phyloP scores from a whole-genome alignment of 64 coral and sea anemone genomes.

The Dendrophyllia cribrosa region DNA sequence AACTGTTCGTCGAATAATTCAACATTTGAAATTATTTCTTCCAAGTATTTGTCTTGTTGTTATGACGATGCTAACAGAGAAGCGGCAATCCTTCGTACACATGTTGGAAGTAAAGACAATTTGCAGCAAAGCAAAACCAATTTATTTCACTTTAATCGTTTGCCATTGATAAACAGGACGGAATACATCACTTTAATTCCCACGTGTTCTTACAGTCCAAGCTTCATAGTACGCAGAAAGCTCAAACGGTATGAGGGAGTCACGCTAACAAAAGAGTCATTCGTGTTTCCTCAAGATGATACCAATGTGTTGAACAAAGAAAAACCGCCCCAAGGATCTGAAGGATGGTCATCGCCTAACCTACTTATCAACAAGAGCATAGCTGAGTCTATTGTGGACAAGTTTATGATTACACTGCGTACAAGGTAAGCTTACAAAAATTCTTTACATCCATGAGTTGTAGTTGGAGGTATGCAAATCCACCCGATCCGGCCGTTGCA shows the following conservation, averaged over 20 bases:
- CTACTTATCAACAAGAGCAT: background rate
- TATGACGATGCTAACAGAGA: background rate
- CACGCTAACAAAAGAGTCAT: background rate
- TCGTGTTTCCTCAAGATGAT: background rate
- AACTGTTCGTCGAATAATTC: background rate
- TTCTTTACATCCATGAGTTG: no score
- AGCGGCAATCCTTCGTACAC: background rate
- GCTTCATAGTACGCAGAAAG: background rate
- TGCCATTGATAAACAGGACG: background rate
- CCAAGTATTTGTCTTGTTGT: background rate
- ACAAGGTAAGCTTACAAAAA: background rate
- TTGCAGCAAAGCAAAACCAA: background rate
- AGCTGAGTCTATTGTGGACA: background rate
- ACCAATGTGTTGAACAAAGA: background rate
- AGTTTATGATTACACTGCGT: background rate
- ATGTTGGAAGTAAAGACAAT: background rate
- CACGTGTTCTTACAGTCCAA: background rate
- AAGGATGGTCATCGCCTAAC: background rate
- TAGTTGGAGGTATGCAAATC: no score
- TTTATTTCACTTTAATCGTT: background rate
- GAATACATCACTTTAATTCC: background rate
- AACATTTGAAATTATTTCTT: background rate
- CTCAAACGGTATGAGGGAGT: background rate
- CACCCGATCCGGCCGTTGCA: no score
- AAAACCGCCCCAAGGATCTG: no score